Percentiles rank a stretch among this genome's conserved stretches.
Evolutionary conservation across 2,797 vertebrate species (phyloP).

Genomic region (Xyrichtys novacula): DNA sequence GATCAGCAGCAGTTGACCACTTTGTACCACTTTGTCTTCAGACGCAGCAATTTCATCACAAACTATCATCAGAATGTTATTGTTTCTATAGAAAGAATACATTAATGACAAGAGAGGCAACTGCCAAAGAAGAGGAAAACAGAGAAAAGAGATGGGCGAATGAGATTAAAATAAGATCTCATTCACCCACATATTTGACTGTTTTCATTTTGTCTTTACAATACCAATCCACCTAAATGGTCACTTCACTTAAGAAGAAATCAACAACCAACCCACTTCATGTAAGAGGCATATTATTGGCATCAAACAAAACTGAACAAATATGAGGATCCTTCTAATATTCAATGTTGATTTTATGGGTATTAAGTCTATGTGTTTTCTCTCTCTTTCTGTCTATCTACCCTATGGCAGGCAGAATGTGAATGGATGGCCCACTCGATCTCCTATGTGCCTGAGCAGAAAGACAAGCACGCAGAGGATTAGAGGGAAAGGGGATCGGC

Average conservation of each 20-base stretch:
- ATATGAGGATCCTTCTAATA: conserved; percentile 25
- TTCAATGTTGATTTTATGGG: conserved; percentile 41
- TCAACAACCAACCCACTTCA: conserved; percentile 20
- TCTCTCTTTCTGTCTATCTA: conserved; percentile 58
- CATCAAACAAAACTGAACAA: conserved; percentile 19
- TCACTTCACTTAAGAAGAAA: conserved; percentile 13
- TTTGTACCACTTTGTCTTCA: no score
- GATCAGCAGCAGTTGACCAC: no score
- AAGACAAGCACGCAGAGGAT: conserved; percentile 69
- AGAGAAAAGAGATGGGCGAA: no score
- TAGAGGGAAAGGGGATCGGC: conserved; percentile 66
- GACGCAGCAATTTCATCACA: no score
- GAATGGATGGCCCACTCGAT: conserved; percentile 68
- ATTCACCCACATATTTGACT: neutral
- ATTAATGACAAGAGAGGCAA: neutral
- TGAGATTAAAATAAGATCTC: neutral
- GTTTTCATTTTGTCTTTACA: neutral
- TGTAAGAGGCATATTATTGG: conserved; percentile 14
- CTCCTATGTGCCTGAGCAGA: conserved; percentile 64
- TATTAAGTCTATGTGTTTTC: conserved; percentile 22
- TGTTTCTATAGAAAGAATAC: no score
- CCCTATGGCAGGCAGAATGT: conserved; percentile 63
- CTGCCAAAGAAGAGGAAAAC: no score
- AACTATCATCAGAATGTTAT: no score
- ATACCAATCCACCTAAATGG: conserved; percentile 8